Evolutionary conservation across 64 coral and sea anemone genomes (phyloP).

Genomic region (Stylophora pistillata): DNA sequence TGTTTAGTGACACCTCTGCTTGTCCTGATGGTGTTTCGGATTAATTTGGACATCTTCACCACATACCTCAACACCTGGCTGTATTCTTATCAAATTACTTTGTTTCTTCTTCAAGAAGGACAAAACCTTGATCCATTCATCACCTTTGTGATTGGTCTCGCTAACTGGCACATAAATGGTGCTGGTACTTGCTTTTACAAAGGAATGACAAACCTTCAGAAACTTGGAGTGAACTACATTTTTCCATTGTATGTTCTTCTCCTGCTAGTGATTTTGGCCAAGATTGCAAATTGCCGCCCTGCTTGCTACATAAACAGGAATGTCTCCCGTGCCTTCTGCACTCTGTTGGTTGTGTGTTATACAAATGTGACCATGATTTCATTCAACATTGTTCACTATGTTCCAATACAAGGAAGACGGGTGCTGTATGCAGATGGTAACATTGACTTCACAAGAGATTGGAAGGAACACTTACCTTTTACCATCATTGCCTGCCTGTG

Average conservation of each 20-base stretch:
- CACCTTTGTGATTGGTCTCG: conserved; percentile 60
- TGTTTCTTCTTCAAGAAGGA: conserved; percentile 63
- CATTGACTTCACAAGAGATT: conserved; percentile 63
- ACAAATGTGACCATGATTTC: conserved; percentile 85
- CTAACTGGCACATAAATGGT: conserved; percentile 53
- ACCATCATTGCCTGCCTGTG: conserved; percentile 70
- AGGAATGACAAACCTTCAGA: conserved; percentile 71
- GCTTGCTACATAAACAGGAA: conserved; percentile 87
- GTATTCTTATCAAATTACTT: conserved; percentile 83
- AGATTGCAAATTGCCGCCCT: conserved; percentile 53
- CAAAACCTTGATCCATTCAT: conserved; percentile 62
- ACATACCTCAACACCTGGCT: conserved; percentile 83
- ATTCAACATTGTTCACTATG: conserved; percentile 76
- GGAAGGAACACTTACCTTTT: conserved; percentile 72
- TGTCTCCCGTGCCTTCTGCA: conserved; percentile 71
- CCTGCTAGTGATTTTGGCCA: conserved; percentile 62
- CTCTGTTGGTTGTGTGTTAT: conserved; percentile 79
- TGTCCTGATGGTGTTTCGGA: conserved; percentile 70
- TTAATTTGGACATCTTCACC: conserved; percentile 74
- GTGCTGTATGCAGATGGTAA: conserved; percentile 79
- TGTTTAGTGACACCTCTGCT: conserved; percentile 33
- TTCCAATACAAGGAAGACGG: conserved; percentile 41
- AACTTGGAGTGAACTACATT: conserved; percentile 82
- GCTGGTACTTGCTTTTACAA: conserved; percentile 44
- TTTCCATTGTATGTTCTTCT: conserved; percentile 71